Conservation (phyloP, 1,140 invertebrate species). For the Phymastichus coffea region DNA sequence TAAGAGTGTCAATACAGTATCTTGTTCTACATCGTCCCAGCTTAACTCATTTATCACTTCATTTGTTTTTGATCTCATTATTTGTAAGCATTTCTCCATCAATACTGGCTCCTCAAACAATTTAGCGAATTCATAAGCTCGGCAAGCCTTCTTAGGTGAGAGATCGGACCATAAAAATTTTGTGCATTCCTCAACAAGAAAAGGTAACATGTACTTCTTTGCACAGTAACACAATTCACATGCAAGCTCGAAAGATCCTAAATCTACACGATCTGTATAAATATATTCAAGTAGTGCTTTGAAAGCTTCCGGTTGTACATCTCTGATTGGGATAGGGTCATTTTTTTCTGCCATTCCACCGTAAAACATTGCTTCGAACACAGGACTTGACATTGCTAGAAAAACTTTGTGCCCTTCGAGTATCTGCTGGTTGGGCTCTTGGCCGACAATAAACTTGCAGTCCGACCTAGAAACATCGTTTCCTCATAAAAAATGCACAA, state of each 20-base stretch:
- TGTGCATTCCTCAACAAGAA: constrained; percentile 77
- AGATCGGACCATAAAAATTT: constrained; percentile 78
- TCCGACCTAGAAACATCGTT: constrained; percentile 62
- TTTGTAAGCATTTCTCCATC: constrained; percentile 75
- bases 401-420: constrained; percentile 78
- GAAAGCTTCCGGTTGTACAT: constrained; percentile 84
- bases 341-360: constrained; percentile 69
- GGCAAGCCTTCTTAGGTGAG: constrained; percentile 75
- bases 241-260: constrained; percentile 78
- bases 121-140: constrained; percentile 82
- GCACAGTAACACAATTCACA: constrained; percentile 84
- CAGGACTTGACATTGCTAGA: constrained; percentile 81
- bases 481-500: background rate
- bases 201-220: constrained; percentile 85
- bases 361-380: constrained; percentile 81
- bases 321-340: constrained; percentile 74
- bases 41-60: constrained; percentile 72
- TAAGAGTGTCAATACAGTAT: constrained; percentile 72
- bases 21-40: constrained; percentile 73
- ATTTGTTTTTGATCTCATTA: constrained; percentile 72
- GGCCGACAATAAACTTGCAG: constrained; percentile 77
- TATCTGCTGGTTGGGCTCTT: constrained; percentile 70
- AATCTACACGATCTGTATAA: constrained; percentile 76
- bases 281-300: constrained; percentile 78
- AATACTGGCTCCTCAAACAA: constrained; percentile 78